Percentiles rank a stretch among this genome's conserved stretches.
Evolutionary conservation across 2,888 invertebrate genomes (phyloP).

Genomic region (Caenorhabditis doughertyi): DNA sequence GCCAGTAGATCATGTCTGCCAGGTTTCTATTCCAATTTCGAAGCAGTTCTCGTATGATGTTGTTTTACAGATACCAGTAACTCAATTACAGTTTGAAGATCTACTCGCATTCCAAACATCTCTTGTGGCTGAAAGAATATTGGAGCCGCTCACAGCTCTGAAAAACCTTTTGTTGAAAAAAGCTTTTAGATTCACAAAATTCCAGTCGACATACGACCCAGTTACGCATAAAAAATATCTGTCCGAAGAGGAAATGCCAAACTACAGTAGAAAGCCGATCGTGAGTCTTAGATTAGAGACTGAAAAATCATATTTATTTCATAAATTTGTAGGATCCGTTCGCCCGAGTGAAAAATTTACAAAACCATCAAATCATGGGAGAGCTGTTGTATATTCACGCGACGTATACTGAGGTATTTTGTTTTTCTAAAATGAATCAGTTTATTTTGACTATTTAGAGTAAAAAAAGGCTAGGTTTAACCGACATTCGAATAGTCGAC

Average conservation of each 20-base stretch:
- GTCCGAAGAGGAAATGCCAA: conserved; percentile 46
- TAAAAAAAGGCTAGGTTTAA: conserved; percentile 32
- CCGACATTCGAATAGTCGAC: conserved; percentile 16
- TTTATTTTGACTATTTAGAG: conserved; percentile 10
- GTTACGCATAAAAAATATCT: conserved; percentile 46
- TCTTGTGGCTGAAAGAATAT: conserved; percentile 17
- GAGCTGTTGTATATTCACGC: conserved; percentile 45
- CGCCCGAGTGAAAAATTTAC: conserved; percentile 5
- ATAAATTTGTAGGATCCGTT: conserved; percentile 51
- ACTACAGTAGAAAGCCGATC: conserved; percentile 13
- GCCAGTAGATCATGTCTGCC: conserved; percentile 65
- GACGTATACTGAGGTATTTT: conserved; percentile 19
- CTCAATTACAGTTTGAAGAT: conserved; percentile 48
- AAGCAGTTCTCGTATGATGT: background rate
- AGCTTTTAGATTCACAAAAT: conserved; percentile 58
- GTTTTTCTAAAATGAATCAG: background rate
- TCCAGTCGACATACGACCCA: conserved; percentile 65
- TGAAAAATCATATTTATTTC: background rate
- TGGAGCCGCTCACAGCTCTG: conserved; percentile 62
- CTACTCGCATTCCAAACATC: conserved; percentile 41
- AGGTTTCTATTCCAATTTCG: conserved; percentile 37
- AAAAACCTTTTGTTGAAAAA: conserved; percentile 57
- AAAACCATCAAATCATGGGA: conserved; percentile 2
- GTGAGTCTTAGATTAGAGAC: background rate
- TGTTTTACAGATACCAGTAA: conserved; percentile 60